These are phyloP conservation scores for Pelusios castaneus DNA, from an alignment of 2,113 vertebrate species.

Conservation along the genomic window DNA sequence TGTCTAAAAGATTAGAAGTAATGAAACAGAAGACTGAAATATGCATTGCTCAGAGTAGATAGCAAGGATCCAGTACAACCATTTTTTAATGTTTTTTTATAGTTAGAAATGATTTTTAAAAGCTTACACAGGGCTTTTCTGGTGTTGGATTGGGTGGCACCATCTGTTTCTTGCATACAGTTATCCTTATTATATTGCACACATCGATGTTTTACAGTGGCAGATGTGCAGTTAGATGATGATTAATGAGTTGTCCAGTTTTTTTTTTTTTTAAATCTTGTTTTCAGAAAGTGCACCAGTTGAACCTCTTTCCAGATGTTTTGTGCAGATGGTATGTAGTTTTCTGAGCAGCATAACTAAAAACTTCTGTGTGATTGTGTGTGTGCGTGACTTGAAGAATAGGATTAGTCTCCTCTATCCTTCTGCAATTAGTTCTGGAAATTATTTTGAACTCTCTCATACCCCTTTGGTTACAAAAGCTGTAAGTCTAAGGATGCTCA, in stretches of 20 bases:
- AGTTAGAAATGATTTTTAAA: neutral
- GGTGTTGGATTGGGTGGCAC: neutral
- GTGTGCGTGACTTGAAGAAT: neutral
- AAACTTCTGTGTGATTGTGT: neutral
- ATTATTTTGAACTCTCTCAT: neutral
- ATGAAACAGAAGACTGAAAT: neutral
- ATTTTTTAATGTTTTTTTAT: neutral
- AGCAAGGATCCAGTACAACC: neutral
- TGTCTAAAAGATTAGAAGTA: neutral
- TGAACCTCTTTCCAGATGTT: neutral
- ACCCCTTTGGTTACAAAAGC: neutral
- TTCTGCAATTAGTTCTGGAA: neutral
- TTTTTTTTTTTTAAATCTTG: neutral
- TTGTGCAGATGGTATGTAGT: neutral
- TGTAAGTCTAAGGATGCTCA: neutral
- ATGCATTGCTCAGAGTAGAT: neutral
- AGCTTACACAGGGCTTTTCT: neutral
- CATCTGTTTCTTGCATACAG: neutral
- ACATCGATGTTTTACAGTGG: neutral
- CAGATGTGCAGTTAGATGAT: neutral
- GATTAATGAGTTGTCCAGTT: slow-evolving; percentile 17
- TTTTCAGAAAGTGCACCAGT: neutral
- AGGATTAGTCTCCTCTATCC: neutral
- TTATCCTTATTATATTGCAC: neutral
- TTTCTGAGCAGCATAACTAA: neutral